These are phyloP conservation scores for Petrophora chlorosata DNA, from an alignment of 2,888 invertebrate species.

Conservation along the genomic window DNA sequence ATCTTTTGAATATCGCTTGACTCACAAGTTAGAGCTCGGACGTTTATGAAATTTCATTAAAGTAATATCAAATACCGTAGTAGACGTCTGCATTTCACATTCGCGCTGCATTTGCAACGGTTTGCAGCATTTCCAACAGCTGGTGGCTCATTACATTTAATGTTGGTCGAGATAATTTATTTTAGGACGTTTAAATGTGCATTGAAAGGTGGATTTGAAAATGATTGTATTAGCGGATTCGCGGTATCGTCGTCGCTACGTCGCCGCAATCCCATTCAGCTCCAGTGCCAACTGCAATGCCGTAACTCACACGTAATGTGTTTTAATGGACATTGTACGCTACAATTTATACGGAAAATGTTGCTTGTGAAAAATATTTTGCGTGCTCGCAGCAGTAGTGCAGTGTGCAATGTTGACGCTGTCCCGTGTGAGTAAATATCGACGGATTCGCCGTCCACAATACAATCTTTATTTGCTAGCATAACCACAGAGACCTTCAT, in stretches of 20 bases:
- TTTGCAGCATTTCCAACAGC: slow-evolving; percentile 1
- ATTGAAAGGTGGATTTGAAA: slow-evolving; percentile 33
- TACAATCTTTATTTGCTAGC: no score
- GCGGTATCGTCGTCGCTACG: slow-evolving; percentile 35
- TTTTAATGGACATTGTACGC: slow-evolving; percentile 46
- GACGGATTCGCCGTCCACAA: no score
- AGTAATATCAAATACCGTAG: no score
- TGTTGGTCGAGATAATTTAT: background rate
- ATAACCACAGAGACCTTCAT: no score
- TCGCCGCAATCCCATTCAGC: slow-evolving; percentile 44
- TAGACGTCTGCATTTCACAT: background rate
- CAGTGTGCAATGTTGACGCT: slow-evolving; percentile 32
- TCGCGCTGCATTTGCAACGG: background rate
- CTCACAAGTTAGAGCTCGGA: background rate
- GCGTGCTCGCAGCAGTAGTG: slow-evolving; percentile 31
- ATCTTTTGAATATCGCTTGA: slow-evolving; percentile 2
- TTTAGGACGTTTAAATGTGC: background rate
- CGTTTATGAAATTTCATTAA: no score
- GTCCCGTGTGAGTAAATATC: no score
- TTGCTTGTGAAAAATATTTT: slow-evolving; percentile 42
- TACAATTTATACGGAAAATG: slow-evolving; percentile 47
- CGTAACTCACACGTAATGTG: slow-evolving; percentile 60
- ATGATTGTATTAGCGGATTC: slow-evolving; percentile 36
- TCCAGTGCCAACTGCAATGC: slow-evolving; percentile 62
- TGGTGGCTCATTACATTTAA: background rate